Base-by-base conservation (phyloP, 2,113 vertebrate genomes). In the Talpa occidentalis region DNA sequence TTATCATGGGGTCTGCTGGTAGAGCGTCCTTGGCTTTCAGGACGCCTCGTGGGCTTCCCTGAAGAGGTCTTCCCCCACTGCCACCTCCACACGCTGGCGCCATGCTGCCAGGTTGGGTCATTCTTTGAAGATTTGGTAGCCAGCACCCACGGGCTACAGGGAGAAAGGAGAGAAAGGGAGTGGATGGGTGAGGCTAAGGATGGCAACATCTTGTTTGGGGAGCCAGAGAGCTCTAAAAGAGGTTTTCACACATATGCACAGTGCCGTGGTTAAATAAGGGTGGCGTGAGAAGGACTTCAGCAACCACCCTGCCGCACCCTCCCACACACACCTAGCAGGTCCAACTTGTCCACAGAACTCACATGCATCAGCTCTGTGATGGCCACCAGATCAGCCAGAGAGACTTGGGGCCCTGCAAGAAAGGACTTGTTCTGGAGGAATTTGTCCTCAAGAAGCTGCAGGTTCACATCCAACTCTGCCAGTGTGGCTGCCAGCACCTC, bases 321-420 rank as follows among this genome's bases (percentile, higher is more conserved):
- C 54, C 54, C 54, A 56, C 54, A 56, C 54, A 56, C 54, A 0
- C 62, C 64, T 37, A 30, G 30, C 0, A 2, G 21, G 44, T 28
- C 62, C 11, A 28, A 9, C 2, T 7, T 6, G 8, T n/a, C 37
- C 37, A n/a, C 2, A 52, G 12, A 6, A 93, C 95, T 97, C 82
- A 97, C 95, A 0, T 97, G 94, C 98, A 99, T 99, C 93, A 99
- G 93, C 95, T 99, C 99, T 1, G 98, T 99, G 47, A 99, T 30
- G 21, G 99, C 99, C 79, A 99, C 98, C 94, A 99, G 94, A 47
- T 99, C 99, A 0, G 99, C 99, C 98, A 99, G 89, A 59, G 99
- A 99, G 94, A 99, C 98, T 89, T 99, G 96, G 0, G 98, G 92
- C 8, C 99, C 99, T 0, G 95, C 42, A 12, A 99, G 98, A 97